Evolutionary conservation across 2,797 vertebrate species (phyloP), one percentile per base, ranked within the genome.

Genomic region (Tarsius wallacei): DNA sequence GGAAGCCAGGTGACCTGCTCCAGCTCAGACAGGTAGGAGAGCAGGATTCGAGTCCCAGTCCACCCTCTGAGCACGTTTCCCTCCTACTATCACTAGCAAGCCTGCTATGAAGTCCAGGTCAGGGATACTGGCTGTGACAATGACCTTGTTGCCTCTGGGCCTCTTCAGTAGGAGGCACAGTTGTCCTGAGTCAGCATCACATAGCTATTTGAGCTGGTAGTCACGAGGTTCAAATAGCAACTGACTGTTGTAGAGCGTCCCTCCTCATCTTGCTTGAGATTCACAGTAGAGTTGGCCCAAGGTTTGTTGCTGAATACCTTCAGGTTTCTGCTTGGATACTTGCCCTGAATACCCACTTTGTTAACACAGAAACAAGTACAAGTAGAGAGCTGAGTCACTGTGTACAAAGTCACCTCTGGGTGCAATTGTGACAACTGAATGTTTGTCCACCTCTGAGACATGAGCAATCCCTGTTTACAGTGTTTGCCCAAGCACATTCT

Each of bases 91-190:
- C 6, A 8, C 19, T 17, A 9, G 3, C 8, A 84, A 87, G 31
- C 1, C 14, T 49, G 17, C n/a, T 17, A 0, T 0, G 28, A n/a
- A 7, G 28, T 61, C 31, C 33, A 1, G 47, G 63, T 22, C n/a
- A 36, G 66, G 51, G 26, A 53, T 3, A 31, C 11, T 14, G 14
- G 51, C 36, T 33, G 3, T 55, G 13, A 16, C 4, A n/a, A 57
- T 6, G 14, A 11, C 14, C 47, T 55, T 12, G 10, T 14, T 19
- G 12, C 21, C 0, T 5, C n/a, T 31, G 71, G 33, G 6, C 3
- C 66, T 57, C 31, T 85, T 68, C 21, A 76, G 22, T 1, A 4
- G 36, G 78, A 14, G 31, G 4, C 0, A 1, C 15, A n/a, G 11
- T 28, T 85, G 51, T 82, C 19, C 57, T 4, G n/a, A 49, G 26